Evolutionary conservation across 2,888 invertebrate species (phyloP).

Genomic region (Trichopria drosophilae): DNA sequence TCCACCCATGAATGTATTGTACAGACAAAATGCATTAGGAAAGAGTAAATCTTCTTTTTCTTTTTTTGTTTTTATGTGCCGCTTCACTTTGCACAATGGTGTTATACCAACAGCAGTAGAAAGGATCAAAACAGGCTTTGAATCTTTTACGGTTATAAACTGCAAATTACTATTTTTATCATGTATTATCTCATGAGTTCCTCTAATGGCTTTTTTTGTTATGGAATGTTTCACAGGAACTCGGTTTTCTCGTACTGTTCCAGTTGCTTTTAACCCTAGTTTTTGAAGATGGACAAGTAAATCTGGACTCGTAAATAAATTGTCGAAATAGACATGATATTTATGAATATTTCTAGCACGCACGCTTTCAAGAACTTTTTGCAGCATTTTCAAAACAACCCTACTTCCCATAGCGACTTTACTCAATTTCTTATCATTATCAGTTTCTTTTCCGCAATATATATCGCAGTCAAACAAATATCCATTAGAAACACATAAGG

Average conservation of each 20-base stretch:
- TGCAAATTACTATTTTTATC: no score
- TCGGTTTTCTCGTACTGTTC: conserved; percentile 1
- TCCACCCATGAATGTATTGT: no score
- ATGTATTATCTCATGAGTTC: conserved; percentile 2
- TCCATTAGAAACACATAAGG: conserved; percentile 6
- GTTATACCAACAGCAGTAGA: no score
- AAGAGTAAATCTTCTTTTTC: no score
- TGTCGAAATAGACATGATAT: conserved; percentile 16
- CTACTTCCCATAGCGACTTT: no score
- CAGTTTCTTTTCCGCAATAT: conserved; percentile 27
- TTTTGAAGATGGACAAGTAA: conserved; percentile 9
- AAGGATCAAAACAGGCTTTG: no score
- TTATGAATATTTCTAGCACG: not conserved
- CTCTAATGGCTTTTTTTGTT: conserved; percentile 3
- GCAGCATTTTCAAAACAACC: conserved; percentile 9
- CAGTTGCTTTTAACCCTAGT: conserved; percentile 5
- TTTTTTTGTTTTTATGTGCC: no score
- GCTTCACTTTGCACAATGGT: no score
- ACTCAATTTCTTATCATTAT: no score
- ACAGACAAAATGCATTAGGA: no score
- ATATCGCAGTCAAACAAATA: conserved; percentile 8
- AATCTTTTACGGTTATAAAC: no score
- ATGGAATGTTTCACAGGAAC: conserved; percentile 1
- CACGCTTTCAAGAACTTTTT: not conserved
- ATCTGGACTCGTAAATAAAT: conserved; percentile 8